These are phyloP conservation scores for Diachrysia chrysitis DNA, from an alignment of 2,888 invertebrate genomes.

Conservation along the genomic window DNA sequence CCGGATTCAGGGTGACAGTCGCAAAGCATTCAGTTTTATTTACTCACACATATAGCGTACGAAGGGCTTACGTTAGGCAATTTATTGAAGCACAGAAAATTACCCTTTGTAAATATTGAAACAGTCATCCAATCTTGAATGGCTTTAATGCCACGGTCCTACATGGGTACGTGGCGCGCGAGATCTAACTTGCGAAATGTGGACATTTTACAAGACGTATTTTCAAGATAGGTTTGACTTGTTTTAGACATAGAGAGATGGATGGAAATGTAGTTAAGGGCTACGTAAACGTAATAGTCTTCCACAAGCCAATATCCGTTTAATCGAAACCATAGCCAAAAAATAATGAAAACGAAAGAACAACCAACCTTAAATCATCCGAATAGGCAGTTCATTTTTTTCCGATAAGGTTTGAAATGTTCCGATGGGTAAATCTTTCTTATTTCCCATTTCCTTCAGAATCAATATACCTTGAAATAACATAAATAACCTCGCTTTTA, in stretches of 20 bases:
- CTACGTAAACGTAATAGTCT: background rate
- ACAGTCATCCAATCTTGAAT: slow-evolving; percentile 47
- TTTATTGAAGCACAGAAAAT: slow-evolving; percentile 49
- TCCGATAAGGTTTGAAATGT: background rate
- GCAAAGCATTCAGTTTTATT: slow-evolving; percentile 42
- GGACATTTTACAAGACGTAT: slow-evolving; percentile 23
- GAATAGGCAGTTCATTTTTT: background rate
- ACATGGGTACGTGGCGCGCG: slow-evolving; percentile 24
- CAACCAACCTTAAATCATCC: background rate
- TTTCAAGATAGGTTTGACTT: background rate
- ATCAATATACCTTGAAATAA: slow-evolving; percentile 3
- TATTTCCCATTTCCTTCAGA: slow-evolving; percentile 4
- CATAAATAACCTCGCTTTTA: slow-evolving; percentile 12
- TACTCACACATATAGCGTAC: slow-evolving; percentile 21
- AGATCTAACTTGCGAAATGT: slow-evolving; percentile 32
- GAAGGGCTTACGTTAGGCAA: slow-evolving; percentile 38
- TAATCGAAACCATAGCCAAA: background rate
- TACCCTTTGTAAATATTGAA: slow-evolving; percentile 52
- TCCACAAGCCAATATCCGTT: background rate
- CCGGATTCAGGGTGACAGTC: slow-evolving; percentile 62
- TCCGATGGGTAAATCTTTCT: slow-evolving; percentile 1
- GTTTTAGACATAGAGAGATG: background rate
- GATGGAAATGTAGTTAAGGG: background rate
- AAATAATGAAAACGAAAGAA: background rate
- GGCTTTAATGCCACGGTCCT: slow-evolving; percentile 36